phyloP scores from a whole-genome alignment of 2,888 invertebrate genomes.

The Lasioglossum oenotherae region DNA sequence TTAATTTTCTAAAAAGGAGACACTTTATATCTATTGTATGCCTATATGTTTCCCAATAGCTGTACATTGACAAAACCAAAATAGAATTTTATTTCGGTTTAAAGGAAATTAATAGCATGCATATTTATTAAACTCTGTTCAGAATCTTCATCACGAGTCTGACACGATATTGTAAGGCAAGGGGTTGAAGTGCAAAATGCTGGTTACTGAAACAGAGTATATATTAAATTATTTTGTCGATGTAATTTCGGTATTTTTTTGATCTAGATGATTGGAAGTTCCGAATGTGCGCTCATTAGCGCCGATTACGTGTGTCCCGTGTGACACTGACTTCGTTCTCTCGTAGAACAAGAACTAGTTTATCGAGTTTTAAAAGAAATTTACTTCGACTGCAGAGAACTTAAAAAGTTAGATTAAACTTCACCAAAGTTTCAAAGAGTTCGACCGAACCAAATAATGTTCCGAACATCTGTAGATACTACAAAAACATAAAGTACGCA shows the following conservation, averaged over 20 bases:
- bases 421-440: background rate
- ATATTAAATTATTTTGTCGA: background rate
- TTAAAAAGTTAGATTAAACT: background rate
- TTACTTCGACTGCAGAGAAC: background rate
- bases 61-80: no score
- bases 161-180: no score
- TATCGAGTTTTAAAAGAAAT: background rate
- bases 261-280: background rate
- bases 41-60: no score
- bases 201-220: no score
- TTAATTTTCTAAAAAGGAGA: no score
- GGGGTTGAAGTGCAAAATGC: no score
- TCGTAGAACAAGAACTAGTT: background rate
- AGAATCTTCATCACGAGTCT: no score
- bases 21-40: no score
- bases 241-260: no score
- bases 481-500: background rate
- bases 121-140: no score
- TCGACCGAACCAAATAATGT: background rate
- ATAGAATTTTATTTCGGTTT: no score
- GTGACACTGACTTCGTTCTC: background rate
- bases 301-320: background rate
- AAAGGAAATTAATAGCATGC: no score
- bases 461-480: background rate
- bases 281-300: background rate